Conservation (phyloP, 2,888 invertebrate genomes). For the Parnassius orleans region DNA sequence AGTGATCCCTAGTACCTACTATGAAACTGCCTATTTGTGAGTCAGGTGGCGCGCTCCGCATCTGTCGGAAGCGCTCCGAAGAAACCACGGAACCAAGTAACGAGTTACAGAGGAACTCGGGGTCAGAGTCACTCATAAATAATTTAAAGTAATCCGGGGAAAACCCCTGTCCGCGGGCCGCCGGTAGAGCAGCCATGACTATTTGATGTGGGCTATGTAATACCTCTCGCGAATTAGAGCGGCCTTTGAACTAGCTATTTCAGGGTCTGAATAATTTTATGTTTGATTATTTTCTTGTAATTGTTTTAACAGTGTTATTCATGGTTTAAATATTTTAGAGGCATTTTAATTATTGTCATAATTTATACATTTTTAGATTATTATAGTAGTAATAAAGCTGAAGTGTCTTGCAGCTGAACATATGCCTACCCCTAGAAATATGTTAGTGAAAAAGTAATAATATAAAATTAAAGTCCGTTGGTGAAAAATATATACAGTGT, state of each 20-base stretch:
- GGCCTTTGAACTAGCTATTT: constrained; percentile 39
- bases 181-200: constrained; percentile 58
- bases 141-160: constrained; percentile 77
- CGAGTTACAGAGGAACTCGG: constrained; percentile 48
- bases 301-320: not conserved
- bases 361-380: too few species aligned
- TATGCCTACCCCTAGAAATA: too few species aligned
- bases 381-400: too few species aligned
- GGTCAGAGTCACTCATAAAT: constrained; percentile 77
- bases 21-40: constrained; percentile 67
- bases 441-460: too few species aligned
- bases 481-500: too few species aligned
- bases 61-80: constrained; percentile 41
- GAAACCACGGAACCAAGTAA: constrained; percentile 40
- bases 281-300: constrained; percentile 25
- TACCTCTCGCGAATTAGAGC: constrained; percentile 60
- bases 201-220: constrained; percentile 62
- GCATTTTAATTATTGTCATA: too few species aligned
- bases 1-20: constrained; percentile 50
- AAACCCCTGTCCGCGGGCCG: constrained; percentile 68
- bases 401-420: too few species aligned
- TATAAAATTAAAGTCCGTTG: too few species aligned
- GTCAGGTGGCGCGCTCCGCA: constrained; percentile 54
- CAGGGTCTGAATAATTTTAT: constrained; percentile 28
- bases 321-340: too few species aligned